phyloP scores from a whole-genome alignment of 2,797 vertebrate species.

The Dallia pectoralis region DNA sequence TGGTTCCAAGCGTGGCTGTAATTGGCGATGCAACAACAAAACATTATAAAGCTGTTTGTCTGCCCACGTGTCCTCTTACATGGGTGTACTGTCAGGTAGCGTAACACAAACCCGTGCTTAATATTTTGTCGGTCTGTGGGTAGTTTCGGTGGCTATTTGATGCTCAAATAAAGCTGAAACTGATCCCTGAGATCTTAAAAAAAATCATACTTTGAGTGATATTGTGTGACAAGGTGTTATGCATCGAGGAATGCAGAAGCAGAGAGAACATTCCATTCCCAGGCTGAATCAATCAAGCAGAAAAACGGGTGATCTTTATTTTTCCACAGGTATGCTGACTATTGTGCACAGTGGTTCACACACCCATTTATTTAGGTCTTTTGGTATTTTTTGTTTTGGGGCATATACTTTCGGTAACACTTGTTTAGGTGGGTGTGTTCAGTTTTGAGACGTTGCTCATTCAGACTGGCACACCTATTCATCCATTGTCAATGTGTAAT shows the following conservation, averaged over 20 bases:
- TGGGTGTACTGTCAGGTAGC: slow-evolving; percentile 53
- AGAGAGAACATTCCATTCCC: slow-evolving; percentile 30
- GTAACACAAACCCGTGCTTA: slow-evolving; percentile 49
- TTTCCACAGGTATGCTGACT: slow-evolving; percentile 54
- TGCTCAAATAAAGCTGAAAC: neutral
- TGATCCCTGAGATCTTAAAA: neutral
- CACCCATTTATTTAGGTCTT: slow-evolving; percentile 38
- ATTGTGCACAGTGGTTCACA: slow-evolving; percentile 32
- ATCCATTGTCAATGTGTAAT: slow-evolving; percentile 27
- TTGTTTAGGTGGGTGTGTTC: neutral
- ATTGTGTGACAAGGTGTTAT: slow-evolving; percentile 21
- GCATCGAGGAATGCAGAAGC: slow-evolving; percentile 21
- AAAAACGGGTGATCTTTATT: slow-evolving; percentile 39
- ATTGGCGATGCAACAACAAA: slow-evolving; percentile 28
- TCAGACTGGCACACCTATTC: slow-evolving; percentile 8
- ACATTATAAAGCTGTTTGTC: slow-evolving; percentile 59
- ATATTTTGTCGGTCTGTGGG: neutral
- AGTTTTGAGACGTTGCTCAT: slow-evolving; percentile 22
- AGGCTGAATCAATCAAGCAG: slow-evolving; percentile 27
- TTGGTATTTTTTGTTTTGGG: neutral
- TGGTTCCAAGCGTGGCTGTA: slow-evolving; percentile 37
- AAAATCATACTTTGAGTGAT: slow-evolving; percentile 10
- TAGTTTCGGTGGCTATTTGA: neutral
- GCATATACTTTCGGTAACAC: neutral
- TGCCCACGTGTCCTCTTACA: slow-evolving; percentile 52